Evolutionary conservation across 2,113 vertebrate genomes (phyloP), one percentile per base, ranked within the genome.

Genomic region (Peromyscus californicus): DNA sequence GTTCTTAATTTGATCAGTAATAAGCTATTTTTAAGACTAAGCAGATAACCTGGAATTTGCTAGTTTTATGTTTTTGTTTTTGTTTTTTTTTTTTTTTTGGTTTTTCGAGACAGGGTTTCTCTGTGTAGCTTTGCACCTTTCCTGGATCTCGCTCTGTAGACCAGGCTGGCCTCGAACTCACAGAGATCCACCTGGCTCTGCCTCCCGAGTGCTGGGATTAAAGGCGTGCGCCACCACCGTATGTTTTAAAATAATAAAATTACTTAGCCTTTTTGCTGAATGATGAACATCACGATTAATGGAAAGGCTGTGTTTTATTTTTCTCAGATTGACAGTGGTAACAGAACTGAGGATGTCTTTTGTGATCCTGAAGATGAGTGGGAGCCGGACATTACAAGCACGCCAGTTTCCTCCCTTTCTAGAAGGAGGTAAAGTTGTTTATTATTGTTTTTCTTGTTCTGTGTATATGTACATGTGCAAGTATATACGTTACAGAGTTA

Each of bases 281-380:
- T 65, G 90, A 45, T 51, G 76, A 89, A n/a, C 1, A 21, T 61
- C n/a, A 19, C 31, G 57, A 45, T 54, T 36, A 57, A 59, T 69
- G 48, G 26, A 61, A 91, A 92, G 42, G 11, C 0, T 57, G 0
- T 69, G 4, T 86, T 88, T 15, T 94, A 0, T 97, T 69, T 89
- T 96, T 91, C 97, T 63, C 98, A 99, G 99, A 99, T 97, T 94
- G 98, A 98, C 74, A 90, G 98, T 70, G 94, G 95, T 95, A 98
- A 97, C 97, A 99, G 98, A 98, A 98, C 98, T 98, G 99, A 99
- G 89, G 99, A 99, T 90, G 97, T 99, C 92, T 99, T 99, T 99
- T 99, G 99, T 96, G 99, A 99, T 97, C 99, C 99, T 63, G 98
- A 98, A 97, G 99, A 99, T 98, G 99, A 99, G 91, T 99, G 99